These are phyloP conservation scores for Ursus arctos DNA, from an alignment of 2,113 vertebrate genomes.

Conservation along the genomic window DNA sequence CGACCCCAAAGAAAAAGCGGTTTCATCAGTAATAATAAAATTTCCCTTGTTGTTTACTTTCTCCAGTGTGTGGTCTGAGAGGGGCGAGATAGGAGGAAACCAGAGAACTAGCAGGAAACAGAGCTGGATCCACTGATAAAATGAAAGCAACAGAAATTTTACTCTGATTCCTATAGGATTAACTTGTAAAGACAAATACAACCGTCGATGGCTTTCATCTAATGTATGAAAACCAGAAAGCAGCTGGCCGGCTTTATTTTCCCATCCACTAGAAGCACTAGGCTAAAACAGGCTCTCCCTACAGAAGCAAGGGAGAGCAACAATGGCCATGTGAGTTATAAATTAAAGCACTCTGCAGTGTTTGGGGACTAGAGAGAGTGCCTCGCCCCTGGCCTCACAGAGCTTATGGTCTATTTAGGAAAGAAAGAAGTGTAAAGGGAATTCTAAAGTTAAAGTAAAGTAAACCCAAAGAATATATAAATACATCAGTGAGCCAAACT, in stretches of 20 bases:
- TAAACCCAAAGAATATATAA: neutral
- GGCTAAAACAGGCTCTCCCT: rapidly evolving
- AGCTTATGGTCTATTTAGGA: neutral
- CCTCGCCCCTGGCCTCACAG: neutral
- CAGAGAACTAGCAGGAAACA: neutral
- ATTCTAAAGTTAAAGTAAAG: neutral
- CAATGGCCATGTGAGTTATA: too few relatives aligned
- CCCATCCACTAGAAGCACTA: neutral
- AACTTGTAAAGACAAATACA: neutral
- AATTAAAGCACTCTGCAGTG: neutral
- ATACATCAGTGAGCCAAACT: neutral
- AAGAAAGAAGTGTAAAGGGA: neutral
- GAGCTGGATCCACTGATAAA: neutral
- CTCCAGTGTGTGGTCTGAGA: neutral
- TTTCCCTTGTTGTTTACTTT: neutral
- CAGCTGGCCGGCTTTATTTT: too few relatives aligned
- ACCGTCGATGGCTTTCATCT: neutral
- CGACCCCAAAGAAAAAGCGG: neutral
- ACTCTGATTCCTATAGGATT: neutral
- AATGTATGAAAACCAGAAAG: neutral
- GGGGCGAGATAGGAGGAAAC: neutral
- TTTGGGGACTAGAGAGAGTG: neutral
- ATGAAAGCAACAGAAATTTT: neutral
- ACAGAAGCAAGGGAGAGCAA: neutral
- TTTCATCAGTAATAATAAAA: neutral